These are phyloP conservation scores for Epinotia bilunana DNA, from an alignment of 2,888 invertebrate genomes.

Conservation along the genomic window DNA sequence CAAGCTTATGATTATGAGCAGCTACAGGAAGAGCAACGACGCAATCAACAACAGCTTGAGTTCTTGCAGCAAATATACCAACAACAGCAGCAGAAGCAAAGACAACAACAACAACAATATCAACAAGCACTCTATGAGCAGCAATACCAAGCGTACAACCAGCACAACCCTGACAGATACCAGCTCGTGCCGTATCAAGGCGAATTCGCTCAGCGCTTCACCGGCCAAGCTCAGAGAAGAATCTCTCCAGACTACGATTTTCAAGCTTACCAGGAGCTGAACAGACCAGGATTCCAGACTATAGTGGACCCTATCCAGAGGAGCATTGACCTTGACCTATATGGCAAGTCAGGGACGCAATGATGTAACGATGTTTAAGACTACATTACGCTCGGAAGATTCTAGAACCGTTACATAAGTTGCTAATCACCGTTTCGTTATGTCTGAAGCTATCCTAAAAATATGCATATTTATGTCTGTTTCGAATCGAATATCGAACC, in stretches of 20 bases:
- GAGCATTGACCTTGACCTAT: slow-evolving; percentile 78
- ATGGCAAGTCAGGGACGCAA: slow-evolving; percentile 55
- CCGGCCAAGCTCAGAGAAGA: slow-evolving; percentile 53
- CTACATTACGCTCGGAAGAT: not conserved
- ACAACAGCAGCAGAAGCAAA: not conserved
- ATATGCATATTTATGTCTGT: not conserved
- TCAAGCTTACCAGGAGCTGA: slow-evolving; percentile 56
- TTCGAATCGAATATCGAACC: slow-evolving; percentile 3
- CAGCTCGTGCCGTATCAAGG: slow-evolving; percentile 45
- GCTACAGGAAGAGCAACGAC: slow-evolving; percentile 45
- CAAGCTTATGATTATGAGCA: slow-evolving; percentile 45
- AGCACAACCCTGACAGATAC: slow-evolving; percentile 41
- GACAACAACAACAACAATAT: slow-evolving; percentile 43
- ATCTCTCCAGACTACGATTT: slow-evolving; percentile 48
- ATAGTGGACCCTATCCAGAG: slow-evolving; percentile 52
- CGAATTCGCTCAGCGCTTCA: slow-evolving; percentile 52
- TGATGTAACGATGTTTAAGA: slow-evolving; percentile 48
- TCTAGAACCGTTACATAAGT: slow-evolving; percentile 14
- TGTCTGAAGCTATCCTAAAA: not conserved
- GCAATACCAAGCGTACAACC: slow-evolving; percentile 24
- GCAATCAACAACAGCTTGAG: slow-evolving; percentile 54
- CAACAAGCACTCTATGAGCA: slow-evolving; percentile 54
- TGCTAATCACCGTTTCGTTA: not conserved
- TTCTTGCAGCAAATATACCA: slow-evolving; percentile 46
- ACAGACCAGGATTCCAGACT: slow-evolving; percentile 50